Conservation (phyloP, 2,888 invertebrate species). For the Punctoribates punctum region DNA sequence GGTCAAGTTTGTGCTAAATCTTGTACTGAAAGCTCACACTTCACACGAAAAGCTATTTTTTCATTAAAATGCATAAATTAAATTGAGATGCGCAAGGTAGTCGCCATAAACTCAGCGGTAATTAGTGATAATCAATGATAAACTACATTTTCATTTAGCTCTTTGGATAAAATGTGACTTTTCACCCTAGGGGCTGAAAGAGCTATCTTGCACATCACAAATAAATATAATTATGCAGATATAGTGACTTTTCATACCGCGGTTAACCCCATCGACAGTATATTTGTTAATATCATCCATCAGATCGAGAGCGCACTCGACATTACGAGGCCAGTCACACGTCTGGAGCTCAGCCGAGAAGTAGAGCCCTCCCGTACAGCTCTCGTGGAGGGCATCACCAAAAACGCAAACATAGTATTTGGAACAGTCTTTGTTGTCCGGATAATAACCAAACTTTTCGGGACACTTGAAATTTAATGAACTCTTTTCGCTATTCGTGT, state of each 20-base stretch:
- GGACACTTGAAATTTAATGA: constrained; percentile 75
- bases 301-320: constrained; percentile 63
- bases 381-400: constrained; percentile 83
- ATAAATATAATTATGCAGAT: no score
- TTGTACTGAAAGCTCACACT: not conserved
- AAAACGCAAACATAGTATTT: constrained; percentile 92
- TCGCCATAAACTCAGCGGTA: not conserved
- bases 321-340: constrained; percentile 93
- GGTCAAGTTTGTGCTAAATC: constrained; percentile 21
- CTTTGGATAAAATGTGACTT: no score
- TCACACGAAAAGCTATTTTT: no score
- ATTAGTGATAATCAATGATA: no score
- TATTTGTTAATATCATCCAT: not conserved
- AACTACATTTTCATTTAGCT: no score
- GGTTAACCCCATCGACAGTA: not conserved
- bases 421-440: constrained; percentile 84
- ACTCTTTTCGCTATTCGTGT: not conserved
- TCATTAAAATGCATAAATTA: not conserved
- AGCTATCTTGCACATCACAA: no score
- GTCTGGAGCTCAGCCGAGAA: constrained; percentile 93
- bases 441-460: constrained; percentile 90
- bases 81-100: not conserved
- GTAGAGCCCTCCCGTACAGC: constrained; percentile 89
- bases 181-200: no score
- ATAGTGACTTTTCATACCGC: not conserved